Conservation (phyloP, 2,888 invertebrate genomes). For the Epicampocera succincta region DNA sequence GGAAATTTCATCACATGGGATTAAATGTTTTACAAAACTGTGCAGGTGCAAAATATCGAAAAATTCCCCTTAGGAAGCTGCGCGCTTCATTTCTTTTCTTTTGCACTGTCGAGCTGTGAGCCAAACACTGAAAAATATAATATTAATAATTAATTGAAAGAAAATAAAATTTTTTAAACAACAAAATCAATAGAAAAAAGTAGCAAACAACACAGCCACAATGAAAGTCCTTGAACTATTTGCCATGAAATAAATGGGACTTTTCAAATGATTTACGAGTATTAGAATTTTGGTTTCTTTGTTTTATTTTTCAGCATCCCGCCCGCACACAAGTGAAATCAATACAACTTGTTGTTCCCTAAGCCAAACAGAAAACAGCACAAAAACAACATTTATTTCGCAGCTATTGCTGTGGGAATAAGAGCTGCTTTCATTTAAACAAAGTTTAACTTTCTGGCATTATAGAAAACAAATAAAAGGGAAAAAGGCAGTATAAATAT, state of each 20-base stretch:
- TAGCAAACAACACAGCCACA: no score
- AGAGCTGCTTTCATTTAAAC: slow-evolving; percentile 1
- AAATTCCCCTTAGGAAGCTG: no score
- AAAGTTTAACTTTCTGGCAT: slow-evolving; percentile 15
- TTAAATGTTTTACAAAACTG: no score
- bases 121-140: not conserved
- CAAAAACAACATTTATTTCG: slow-evolving; percentile 36
- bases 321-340: slow-evolving; percentile 1
- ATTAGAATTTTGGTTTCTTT: not conserved
- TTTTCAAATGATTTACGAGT: slow-evolving; percentile 28
- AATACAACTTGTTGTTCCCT: slow-evolving; percentile 32
- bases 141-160: no score
- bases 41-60: no score
- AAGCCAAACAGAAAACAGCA: not conserved
- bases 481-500: not conserved
- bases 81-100: no score
- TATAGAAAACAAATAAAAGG: not conserved
- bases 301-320: not conserved
- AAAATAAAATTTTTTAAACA: no score
- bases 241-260: not conserved
- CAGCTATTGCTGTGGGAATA: slow-evolving; percentile 40
- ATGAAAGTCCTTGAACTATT: not conserved
- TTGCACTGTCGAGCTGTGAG: no score
- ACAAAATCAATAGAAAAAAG: no score
- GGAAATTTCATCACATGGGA: no score